A percentile compares a stretch with the other conserved stretches of the same genome.
Conservation (phyloP, 2,888 invertebrate genomes). For the Notodonta ziczac region DNA sequence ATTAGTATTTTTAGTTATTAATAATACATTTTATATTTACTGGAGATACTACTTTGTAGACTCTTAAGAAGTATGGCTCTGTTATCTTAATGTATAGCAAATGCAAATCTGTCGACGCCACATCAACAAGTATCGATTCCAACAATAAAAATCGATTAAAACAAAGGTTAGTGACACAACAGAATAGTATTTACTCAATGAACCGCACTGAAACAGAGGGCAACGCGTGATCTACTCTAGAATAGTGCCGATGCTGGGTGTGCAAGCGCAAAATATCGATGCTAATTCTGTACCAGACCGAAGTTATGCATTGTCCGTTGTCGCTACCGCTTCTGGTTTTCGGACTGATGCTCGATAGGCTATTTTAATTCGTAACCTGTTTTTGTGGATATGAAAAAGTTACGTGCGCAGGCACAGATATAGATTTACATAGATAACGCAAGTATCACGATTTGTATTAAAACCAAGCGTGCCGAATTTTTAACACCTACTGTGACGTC, state of each 20-base stretch:
- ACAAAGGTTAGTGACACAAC: slow-evolving; percentile 38
- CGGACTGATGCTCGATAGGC: slow-evolving; percentile 54
- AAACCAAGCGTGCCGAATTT: too few relatives aligned
- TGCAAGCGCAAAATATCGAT: slow-evolving; percentile 64
- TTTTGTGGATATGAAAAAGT: slow-evolving; percentile 18
- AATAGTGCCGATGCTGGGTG: slow-evolving; percentile 44
- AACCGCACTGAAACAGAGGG: slow-evolving; percentile 42
- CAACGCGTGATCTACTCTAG: slow-evolving; percentile 56
- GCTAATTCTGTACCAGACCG: slow-evolving; percentile 72
- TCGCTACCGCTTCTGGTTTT: slow-evolving; percentile 71
- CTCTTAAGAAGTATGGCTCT: too few relatives aligned
- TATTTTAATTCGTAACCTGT: slow-evolving; percentile 58
- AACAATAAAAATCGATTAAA: slow-evolving; percentile 6
- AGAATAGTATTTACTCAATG: slow-evolving; percentile 49
- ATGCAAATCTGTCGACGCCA: neutral
- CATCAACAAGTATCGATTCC: neutral
- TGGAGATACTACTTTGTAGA: too few relatives aligned
- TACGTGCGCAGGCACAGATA: too few relatives aligned
- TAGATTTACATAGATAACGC: too few relatives aligned
- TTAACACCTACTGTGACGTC: too few relatives aligned
- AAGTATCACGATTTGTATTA: too few relatives aligned
- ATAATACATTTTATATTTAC: too few relatives aligned
- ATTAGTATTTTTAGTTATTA: too few relatives aligned
- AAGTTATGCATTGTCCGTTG: slow-evolving; percentile 76
- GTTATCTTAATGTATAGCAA: neutral